A percentile compares a stretch with the other conserved stretches of the same genome.
Conservation (phyloP, 2,797 vertebrate species). For the Callimico goeldii region DNA sequence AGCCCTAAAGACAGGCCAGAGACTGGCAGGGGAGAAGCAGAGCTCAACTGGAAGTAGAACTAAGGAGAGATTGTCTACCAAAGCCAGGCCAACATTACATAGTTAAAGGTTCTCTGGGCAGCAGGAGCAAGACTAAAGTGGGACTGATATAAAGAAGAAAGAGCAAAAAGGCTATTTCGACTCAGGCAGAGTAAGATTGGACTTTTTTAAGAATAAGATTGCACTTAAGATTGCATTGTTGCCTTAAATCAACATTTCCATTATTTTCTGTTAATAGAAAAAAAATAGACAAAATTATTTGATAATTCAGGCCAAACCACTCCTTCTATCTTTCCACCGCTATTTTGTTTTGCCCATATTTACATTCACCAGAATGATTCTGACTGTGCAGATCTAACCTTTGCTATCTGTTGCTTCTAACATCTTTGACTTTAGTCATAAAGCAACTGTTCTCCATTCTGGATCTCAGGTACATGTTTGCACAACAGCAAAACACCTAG, state of each 20-base stretch:
- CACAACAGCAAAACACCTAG: background rate
- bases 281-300: background rate
- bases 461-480: background rate
- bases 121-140: background rate
- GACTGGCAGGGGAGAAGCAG: background rate
- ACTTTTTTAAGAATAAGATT: background rate
- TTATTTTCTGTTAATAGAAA: background rate
- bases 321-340: background rate
- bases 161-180: background rate
- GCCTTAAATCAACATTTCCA: background rate
- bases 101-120: background rate
- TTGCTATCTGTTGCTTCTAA: background rate
- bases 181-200: background rate
- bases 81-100: background rate
- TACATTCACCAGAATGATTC: background rate
- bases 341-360: background rate
- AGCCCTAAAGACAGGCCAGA: background rate
- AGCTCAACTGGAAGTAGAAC: background rate
- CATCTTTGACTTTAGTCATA: background rate
- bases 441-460: background rate
- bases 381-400: background rate
- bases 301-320: background rate
- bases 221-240: background rate
- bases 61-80: background rate
- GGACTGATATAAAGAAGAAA: background rate